A percentile compares a stretch with the other conserved stretches of the same genome.
phyloP scores from a whole-genome alignment of 2,113 vertebrate species.

The Mus spicilegus region DNA sequence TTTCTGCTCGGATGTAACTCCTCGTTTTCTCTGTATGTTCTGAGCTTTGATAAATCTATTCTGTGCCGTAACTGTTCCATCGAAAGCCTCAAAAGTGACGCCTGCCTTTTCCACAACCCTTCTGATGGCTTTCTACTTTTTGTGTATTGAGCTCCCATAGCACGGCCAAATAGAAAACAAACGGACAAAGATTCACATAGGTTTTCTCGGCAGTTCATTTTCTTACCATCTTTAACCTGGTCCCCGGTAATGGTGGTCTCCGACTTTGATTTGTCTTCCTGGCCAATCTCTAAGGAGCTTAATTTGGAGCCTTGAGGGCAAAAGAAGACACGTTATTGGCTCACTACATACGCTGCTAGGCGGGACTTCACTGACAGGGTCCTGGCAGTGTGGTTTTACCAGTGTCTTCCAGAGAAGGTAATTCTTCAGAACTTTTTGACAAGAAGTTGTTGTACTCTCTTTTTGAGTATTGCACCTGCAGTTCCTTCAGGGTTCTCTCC shows the following conservation, averaged over 20 bases:
- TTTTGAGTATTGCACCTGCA: not conserved
- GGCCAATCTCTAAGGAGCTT: not conserved
- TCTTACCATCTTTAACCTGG: conserved; percentile 18
- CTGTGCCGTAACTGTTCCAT: not conserved
- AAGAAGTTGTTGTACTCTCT: conserved; percentile 2
- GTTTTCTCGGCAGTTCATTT: not conserved
- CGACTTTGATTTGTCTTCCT: not conserved
- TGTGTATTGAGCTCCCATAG: not conserved
- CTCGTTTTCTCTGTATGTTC: not conserved
- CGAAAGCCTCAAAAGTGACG: not conserved
- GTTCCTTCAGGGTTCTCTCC: not conserved
- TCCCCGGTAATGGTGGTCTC: not conserved
- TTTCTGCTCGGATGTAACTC: not conserved
- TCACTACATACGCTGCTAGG: not conserved
- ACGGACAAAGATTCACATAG: not conserved
- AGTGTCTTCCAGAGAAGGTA: not conserved
- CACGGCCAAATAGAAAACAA: conserved; percentile 24
- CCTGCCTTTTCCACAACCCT: not conserved
- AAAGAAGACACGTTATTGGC: not conserved
- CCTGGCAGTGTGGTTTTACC: conserved; percentile 59
- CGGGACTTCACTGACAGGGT: not conserved
- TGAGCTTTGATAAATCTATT: conserved; percentile 9
- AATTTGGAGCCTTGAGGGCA: not conserved
- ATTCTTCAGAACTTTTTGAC: conserved; percentile 12
- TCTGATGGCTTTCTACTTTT: not conserved